phyloP scores from a whole-genome alignment of 2,113 vertebrate species.

The Dromas ardeola region DNA sequence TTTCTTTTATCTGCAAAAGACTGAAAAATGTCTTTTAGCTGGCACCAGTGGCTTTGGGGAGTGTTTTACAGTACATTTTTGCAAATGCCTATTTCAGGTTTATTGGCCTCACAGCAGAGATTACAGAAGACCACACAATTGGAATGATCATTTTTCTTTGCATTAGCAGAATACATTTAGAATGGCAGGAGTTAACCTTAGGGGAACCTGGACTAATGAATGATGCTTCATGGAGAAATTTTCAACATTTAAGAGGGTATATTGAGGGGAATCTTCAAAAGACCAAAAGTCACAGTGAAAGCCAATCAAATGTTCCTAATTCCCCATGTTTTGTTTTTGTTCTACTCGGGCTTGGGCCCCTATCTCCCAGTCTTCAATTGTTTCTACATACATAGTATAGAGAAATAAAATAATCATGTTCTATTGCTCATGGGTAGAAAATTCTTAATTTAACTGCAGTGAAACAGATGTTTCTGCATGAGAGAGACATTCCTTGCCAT shows the following conservation, averaged over 20 bases:
- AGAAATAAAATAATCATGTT: not conserved
- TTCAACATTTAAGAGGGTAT: not conserved
- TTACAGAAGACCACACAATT: conserved; percentile 36
- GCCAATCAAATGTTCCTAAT: not conserved
- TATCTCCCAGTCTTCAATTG: not conserved
- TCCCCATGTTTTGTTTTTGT: not conserved
- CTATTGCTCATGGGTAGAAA: not conserved
- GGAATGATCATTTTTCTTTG: conserved; percentile 24
- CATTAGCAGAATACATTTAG: not conserved
- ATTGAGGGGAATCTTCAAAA: not conserved
- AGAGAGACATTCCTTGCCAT: not conserved
- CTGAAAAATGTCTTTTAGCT: conserved; percentile 16
- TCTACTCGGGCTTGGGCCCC: not conserved
- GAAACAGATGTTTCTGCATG: fast-evolving
- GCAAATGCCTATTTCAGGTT: not conserved
- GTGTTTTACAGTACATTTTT: conserved; percentile 20
- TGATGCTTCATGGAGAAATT: not conserved
- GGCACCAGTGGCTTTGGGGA: not conserved
- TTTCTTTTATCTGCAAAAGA: conserved; percentile 35
- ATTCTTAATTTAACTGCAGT: not conserved
- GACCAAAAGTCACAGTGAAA: not conserved
- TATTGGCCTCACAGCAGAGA: conserved; percentile 1
- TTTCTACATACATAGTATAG: not conserved
- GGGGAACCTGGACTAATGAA: not conserved
- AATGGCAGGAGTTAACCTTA: not conserved